Evolutionary conservation across 2,113 vertebrate genomes (phyloP).

Genomic region (Tachysurus fulvidraco): DNA sequence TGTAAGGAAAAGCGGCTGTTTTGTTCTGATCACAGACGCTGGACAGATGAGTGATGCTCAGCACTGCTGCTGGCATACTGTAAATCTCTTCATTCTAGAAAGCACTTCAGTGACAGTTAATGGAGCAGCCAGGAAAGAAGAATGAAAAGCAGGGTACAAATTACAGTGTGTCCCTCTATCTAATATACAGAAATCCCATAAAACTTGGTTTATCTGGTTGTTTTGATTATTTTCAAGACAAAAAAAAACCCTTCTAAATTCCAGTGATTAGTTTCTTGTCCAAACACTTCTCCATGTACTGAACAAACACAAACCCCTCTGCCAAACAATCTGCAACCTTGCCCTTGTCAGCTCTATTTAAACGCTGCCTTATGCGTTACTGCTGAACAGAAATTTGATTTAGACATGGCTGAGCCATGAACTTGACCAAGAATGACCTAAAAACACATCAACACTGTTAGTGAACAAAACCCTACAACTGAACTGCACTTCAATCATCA

Average conservation of each 20-base stretch:
- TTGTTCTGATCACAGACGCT: conserved; percentile 17
- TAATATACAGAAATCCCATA: background rate
- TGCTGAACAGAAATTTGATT: background rate
- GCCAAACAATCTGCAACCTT: background rate
- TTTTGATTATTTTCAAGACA: background rate
- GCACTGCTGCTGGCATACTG: conserved; percentile 34
- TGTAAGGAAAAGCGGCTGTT: conserved; percentile 60
- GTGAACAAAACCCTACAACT: background rate
- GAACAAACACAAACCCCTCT: background rate
- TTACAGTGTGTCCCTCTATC: background rate
- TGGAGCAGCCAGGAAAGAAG: background rate
- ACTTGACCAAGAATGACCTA: background rate
- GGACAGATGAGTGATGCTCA: conserved; percentile 30
- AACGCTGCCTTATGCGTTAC: background rate
- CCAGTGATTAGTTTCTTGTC: background rate
- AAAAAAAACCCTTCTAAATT: background rate
- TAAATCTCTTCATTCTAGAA: conserved; percentile 40
- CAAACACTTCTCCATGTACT: background rate
- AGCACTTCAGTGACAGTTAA: background rate
- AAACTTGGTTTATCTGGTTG: background rate
- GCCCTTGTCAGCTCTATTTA: background rate
- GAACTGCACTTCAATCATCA: background rate
- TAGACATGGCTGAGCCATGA: background rate
- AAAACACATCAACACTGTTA: background rate
- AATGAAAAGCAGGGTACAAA: background rate